These are phyloP conservation scores for Dinoponera quadriceps DNA, from an alignment of 1,140 invertebrate genomes.

Conservation along the genomic window DNA sequence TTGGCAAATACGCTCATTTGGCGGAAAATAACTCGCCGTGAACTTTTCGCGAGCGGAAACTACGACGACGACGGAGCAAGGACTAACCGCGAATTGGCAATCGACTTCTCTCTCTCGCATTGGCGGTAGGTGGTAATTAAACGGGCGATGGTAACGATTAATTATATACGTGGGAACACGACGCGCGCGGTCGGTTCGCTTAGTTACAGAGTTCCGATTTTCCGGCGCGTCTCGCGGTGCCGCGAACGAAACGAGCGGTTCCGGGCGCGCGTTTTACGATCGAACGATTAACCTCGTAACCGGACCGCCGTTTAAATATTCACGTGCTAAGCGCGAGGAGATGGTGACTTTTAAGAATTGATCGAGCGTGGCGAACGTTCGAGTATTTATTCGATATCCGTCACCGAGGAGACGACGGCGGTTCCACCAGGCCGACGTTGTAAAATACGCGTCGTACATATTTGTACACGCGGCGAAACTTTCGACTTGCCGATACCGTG, in stretches of 20 bases:
- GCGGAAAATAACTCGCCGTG: constrained; percentile 28
- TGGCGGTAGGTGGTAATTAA: constrained; percentile 34
- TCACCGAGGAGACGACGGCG: too few relatives aligned
- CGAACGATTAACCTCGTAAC: constrained; percentile 36
- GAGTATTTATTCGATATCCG: constrained; percentile 26
- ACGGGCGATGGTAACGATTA: constrained; percentile 40
- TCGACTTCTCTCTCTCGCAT: background rate
- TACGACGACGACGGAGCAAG: background rate
- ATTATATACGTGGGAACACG: constrained; percentile 37
- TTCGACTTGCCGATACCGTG: too few relatives aligned
- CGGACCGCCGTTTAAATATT: constrained; percentile 45
- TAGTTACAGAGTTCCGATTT: constrained; percentile 34
- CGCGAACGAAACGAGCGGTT: background rate
- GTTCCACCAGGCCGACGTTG: too few relatives aligned
- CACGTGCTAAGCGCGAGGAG: constrained; percentile 44
- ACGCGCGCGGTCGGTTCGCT: constrained; percentile 32
- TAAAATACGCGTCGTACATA: too few relatives aligned
- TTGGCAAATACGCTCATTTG: constrained; percentile 36
- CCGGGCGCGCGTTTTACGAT: constrained; percentile 37
- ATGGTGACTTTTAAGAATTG: constrained; percentile 50
- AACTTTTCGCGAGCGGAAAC: background rate
- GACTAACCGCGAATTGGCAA: constrained; percentile 47
- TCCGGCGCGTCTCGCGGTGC: background rate
- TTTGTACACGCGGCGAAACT: too few relatives aligned
- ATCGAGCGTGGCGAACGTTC: background rate